Percentiles rank a stretch among this genome's conserved stretches.
These are phyloP conservation scores for Chloropsis cyanopogon DNA, from an alignment of 2,113 vertebrate genomes.

Conservation along the genomic window DNA sequence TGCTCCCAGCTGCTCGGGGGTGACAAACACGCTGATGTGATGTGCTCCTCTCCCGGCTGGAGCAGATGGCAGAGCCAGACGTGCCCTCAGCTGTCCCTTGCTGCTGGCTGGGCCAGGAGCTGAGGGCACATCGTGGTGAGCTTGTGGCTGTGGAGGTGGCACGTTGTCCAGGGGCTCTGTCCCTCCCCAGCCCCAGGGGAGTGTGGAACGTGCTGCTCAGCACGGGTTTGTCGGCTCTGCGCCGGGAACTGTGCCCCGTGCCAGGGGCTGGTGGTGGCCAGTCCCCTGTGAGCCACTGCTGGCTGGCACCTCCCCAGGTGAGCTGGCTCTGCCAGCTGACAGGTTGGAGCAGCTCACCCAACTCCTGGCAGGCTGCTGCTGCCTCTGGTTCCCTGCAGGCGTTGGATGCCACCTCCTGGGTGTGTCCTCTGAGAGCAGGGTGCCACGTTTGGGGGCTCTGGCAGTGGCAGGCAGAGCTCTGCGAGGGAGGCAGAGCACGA, in stretches of 20 bases:
- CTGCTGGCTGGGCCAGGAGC: neutral
- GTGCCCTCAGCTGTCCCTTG: neutral
- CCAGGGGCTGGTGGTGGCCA: neutral
- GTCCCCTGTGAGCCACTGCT: neutral
- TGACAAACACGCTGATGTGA: fast-evolving
- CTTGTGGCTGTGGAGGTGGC: neutral
- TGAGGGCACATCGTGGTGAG: neutral
- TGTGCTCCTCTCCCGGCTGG: neutral
- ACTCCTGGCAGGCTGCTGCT: neutral
- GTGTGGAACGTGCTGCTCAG: fast-evolving
- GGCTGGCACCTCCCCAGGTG: neutral
- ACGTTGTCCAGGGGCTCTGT: neutral
- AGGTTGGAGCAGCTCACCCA: neutral
- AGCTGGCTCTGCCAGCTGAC: neutral
- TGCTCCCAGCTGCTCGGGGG: fast-evolving
- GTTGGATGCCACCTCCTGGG: fast-evolving
- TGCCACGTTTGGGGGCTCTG: fast-evolving
- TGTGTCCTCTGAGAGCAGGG: neutral
- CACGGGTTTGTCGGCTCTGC: neutral
- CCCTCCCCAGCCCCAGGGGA: neutral
- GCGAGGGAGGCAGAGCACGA: fast-evolving
- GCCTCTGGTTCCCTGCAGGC: fast-evolving
- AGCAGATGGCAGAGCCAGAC: neutral
- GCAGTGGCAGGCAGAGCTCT: neutral
- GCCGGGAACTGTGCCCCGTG: fast-evolving